A percentile compares a stretch with the other conserved stretches of the same genome.
These are phyloP conservation scores for Nycticryphes semicollaris DNA, from an alignment of 2,113 vertebrate species.

Conservation along the genomic window DNA sequence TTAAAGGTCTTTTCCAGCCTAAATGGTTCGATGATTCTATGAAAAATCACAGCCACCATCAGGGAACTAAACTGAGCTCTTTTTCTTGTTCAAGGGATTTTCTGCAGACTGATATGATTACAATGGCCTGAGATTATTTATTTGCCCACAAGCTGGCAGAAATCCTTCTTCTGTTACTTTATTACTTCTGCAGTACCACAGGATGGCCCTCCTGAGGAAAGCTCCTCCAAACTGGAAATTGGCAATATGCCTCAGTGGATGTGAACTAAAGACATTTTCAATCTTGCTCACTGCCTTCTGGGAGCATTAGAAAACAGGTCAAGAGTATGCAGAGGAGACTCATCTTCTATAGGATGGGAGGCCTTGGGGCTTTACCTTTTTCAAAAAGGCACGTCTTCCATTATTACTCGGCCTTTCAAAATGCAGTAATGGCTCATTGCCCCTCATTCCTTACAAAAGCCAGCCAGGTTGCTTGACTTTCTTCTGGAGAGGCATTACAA, in stretches of 20 bases:
- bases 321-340: not conserved
- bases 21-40: not conserved
- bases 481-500: not conserved
- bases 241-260: not conserved
- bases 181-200: not conserved
- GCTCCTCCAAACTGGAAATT: not conserved
- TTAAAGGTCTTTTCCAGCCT: not conserved
- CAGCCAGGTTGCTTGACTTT: not conserved
- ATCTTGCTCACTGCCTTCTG: not conserved
- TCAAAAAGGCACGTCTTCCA: not conserved
- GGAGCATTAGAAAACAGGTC: not conserved
- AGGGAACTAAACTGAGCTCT: not conserved
- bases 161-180: not conserved
- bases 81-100: not conserved
- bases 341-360: not conserved
- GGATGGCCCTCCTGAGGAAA: not conserved
- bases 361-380: not conserved
- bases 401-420: not conserved
- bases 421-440: not conserved
- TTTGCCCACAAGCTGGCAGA: not conserved
- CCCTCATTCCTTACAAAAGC: not conserved
- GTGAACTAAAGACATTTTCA: not conserved
- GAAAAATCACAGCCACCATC: not conserved
- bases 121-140: not conserved
- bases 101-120: not conserved